Evolutionary conservation across 2,888 invertebrate species (phyloP).

Genomic region (Cyclophora punctaria): DNA sequence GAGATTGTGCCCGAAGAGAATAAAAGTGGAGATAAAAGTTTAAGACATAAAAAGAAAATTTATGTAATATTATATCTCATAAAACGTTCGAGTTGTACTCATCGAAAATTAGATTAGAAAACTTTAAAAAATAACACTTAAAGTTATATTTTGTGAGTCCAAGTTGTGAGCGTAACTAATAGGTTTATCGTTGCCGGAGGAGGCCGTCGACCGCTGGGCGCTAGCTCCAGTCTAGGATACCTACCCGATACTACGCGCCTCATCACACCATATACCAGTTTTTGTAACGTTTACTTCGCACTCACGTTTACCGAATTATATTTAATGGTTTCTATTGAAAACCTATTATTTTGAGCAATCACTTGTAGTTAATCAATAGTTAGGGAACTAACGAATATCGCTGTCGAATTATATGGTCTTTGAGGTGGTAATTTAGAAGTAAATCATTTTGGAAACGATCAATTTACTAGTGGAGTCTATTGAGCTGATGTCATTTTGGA

Average conservation of each 20-base stretch:
- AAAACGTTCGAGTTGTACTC: background rate
- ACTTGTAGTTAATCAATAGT: too few relatives aligned
- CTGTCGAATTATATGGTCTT: too few relatives aligned
- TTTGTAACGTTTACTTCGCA: background rate
- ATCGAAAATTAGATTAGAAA: conserved; percentile 1
- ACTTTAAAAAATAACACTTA: background rate
- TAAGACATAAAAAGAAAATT: background rate
- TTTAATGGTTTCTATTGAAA: too few relatives aligned
- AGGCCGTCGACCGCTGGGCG: conserved; percentile 15
- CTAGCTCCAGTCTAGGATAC: conserved; percentile 18
- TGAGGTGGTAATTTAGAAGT: too few relatives aligned
- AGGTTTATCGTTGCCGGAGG: conserved; percentile 11
- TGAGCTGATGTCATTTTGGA: too few relatives aligned
- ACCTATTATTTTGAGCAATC: conserved; percentile 1
- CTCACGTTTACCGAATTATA: too few relatives aligned
- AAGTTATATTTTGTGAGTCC: background rate
- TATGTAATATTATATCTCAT: background rate
- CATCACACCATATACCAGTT: background rate
- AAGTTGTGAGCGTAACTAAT: conserved; percentile 17
- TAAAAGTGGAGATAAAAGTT: background rate
- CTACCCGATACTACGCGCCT: background rate
- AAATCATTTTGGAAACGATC: too few relatives aligned
- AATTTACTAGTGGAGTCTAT: too few relatives aligned
- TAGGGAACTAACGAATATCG: too few relatives aligned
- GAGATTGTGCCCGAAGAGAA: background rate